phyloP scores from a whole-genome alignment of 2,797 vertebrate genomes.

The Champsocephalus gunnari region DNA sequence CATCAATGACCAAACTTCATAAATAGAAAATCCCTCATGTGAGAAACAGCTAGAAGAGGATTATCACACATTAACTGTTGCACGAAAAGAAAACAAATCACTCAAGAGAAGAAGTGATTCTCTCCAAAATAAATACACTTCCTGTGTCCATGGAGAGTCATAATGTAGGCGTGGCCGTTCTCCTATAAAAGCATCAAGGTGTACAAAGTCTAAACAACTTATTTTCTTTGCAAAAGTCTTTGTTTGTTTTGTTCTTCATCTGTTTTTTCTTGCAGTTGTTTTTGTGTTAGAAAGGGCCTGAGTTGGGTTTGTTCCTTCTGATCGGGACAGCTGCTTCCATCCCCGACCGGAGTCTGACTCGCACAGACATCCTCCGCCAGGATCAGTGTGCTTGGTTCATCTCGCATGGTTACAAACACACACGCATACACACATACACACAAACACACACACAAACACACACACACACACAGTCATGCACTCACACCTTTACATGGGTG shows the following conservation, averaged over 20 bases:
- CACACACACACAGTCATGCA: constrained; percentile 37
- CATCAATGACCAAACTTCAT: constrained; percentile 79
- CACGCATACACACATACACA: constrained; percentile 12
- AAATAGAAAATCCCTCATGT: constrained; percentile 89
- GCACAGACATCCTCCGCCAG: constrained; percentile 60
- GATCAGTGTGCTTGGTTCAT: constrained; percentile 58
- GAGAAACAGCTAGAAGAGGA: constrained; percentile 87
- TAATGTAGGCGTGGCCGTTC: constrained; percentile 85
- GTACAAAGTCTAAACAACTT: constrained; percentile 84
- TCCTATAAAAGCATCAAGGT: constrained; percentile 89
- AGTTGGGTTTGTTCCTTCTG: constrained; percentile 94
- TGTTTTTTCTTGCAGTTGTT: constrained; percentile 66
- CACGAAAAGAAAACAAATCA: constrained; percentile 70
- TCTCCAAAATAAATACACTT: constrained; percentile 84
- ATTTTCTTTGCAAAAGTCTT: constrained; percentile 72
- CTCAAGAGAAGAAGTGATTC: constrained; percentile 72
- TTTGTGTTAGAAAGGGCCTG: constrained; percentile 96
- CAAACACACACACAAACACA: constrained; percentile 9
- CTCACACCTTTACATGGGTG: constrained; percentile 80
- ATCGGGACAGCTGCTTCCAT: constrained; percentile 70
- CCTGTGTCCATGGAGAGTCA: constrained; percentile 71
- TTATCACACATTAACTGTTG: constrained; percentile 75
- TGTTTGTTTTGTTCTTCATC: constrained; percentile 37
- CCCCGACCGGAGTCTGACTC: constrained; percentile 87
- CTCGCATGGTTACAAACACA: constrained; percentile 10